Percentiles rank a stretch among this genome's conserved stretches.
These are phyloP conservation scores for Corydoras maculifer DNA, from an alignment of 2,113 vertebrate species.

Conservation along the genomic window DNA sequence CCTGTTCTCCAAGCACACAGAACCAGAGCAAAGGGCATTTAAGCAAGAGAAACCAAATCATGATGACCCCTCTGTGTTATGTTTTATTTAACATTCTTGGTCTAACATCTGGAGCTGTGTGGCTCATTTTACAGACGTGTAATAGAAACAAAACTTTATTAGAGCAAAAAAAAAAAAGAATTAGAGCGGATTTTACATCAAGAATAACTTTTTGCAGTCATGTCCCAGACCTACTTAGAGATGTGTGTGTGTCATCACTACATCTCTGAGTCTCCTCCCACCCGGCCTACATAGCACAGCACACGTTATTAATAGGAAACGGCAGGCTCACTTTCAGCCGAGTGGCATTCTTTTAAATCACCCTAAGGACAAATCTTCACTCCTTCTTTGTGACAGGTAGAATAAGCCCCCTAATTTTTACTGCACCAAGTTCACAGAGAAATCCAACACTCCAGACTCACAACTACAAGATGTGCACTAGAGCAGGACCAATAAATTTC, in stretches of 20 bases:
- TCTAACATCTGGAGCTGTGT: too few species aligned
- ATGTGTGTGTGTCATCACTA: background rate
- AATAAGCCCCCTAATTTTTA: conserved; percentile 5
- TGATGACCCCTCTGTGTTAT: background rate
- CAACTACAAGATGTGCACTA: background rate
- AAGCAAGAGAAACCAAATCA: background rate
- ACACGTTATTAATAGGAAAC: conserved; percentile 62
- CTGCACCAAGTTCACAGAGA: background rate
- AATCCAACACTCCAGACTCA: background rate
- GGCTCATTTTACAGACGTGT: too few species aligned
- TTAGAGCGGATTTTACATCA: too few species aligned
- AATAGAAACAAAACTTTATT: background rate
- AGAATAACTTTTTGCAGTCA: conserved; percentile 9
- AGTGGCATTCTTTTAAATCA: conserved; percentile 55
- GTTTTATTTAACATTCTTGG: background rate
- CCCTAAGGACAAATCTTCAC: conserved; percentile 43
- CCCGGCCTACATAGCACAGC: conserved; percentile 52
- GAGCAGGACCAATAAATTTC: too few species aligned
- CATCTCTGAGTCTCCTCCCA: conserved; percentile 18
- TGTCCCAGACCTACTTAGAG: conserved; percentile 20
- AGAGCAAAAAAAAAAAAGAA: background rate
- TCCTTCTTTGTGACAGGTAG: conserved; percentile 39
- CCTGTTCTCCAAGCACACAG: conserved; percentile 7
- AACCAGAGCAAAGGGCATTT: conserved; percentile 29
- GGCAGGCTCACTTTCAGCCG: conserved; percentile 54